Conservation (phyloP, 2,888 invertebrate species). For the Andrena bucephala region DNA sequence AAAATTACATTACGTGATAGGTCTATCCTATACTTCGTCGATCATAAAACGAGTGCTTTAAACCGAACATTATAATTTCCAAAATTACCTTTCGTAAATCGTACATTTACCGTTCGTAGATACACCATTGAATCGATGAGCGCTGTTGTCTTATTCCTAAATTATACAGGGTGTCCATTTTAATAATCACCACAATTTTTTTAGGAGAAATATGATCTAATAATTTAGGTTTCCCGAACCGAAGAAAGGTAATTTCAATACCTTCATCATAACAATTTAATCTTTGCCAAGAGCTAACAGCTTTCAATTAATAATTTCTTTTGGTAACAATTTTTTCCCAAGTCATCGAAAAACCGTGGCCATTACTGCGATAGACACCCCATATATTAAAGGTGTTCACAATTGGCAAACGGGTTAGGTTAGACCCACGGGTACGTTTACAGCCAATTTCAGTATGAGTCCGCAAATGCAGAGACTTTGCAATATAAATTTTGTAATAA, state of each 20-base stretch:
- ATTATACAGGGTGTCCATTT: neutral
- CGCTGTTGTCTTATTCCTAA: neutral
- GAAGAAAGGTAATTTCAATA: neutral
- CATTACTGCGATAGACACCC: neutral
- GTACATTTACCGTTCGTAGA: no score
- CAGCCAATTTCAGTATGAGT: conserved; percentile 53
- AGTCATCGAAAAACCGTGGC: neutral
- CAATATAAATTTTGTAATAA: conserved; percentile 33
- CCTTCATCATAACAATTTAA: neutral
- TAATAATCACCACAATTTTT: neutral
- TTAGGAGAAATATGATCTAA: neutral
- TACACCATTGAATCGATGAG: no score
- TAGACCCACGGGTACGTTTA: conserved; percentile 34
- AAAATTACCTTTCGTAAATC: no score
- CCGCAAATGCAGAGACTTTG: conserved; percentile 36
- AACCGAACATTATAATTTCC: no score
- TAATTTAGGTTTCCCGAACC: neutral
- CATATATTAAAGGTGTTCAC: conserved; percentile 23
- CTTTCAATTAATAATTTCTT: neutral
- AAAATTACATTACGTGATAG: no score
- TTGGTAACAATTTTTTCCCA: neutral
- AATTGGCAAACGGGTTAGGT: conserved; percentile 47
- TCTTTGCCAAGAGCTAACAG: neutral
- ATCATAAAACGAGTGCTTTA: no score
- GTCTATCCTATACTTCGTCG: no score